phyloP scores from a whole-genome alignment of 2,113 vertebrate genomes.

The Cyprinodon tularosa region DNA sequence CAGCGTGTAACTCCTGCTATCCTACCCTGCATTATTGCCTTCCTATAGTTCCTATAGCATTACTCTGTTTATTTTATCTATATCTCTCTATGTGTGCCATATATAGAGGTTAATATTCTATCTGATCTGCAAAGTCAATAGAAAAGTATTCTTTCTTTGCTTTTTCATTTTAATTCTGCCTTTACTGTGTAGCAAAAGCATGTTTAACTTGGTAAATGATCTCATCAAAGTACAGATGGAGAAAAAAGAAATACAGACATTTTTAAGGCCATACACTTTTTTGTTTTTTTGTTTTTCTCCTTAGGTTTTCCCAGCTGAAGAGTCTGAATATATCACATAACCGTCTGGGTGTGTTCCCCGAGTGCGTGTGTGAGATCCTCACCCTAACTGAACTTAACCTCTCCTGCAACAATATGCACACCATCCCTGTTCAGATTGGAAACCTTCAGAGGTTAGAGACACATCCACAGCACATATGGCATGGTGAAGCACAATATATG shows the following conservation, averaged over 20 bases:
- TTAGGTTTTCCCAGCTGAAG: conserved; percentile 94
- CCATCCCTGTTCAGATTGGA: conserved; percentile 84
- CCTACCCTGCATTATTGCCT: neutral
- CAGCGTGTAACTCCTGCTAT: neutral
- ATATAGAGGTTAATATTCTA: neutral
- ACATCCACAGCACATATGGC: neutral
- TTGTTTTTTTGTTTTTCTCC: conserved; percentile 29
- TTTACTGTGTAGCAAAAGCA: neutral
- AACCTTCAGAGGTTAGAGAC: conserved; percentile 85
- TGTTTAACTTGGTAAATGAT: neutral
- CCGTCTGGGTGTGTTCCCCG: conserved; percentile 89
- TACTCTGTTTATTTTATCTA: neutral
- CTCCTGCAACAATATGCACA: conserved; percentile 88
- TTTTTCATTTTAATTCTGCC: neutral
- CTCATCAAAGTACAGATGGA: neutral
- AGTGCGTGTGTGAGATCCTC: conserved; percentile 88
- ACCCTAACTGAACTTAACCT: conserved; percentile 92
- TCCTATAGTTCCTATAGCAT: neutral
- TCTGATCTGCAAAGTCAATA: neutral
- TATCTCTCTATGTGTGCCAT: neutral
- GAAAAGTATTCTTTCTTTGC: neutral
- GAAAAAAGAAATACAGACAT: neutral
- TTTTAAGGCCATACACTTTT: neutral
- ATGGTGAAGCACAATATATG: neutral
- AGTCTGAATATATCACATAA: conserved; percentile 96